A percentile compares a stretch with the other conserved stretches of the same genome.
phyloP scores from a whole-genome alignment of 2,113 vertebrate genomes.

The Lycocorax pyrrhopterus region DNA sequence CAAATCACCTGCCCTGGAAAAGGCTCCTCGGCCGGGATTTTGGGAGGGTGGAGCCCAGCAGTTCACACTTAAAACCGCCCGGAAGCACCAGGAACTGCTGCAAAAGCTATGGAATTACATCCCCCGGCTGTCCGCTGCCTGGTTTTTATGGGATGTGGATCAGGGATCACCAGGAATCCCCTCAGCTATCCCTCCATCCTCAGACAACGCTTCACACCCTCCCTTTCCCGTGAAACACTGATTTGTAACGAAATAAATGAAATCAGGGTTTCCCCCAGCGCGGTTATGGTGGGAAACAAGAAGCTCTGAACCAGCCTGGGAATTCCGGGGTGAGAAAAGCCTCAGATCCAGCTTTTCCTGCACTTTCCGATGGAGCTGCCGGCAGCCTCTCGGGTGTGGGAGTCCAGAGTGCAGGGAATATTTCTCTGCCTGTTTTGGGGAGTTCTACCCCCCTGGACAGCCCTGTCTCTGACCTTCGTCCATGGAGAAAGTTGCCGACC shows the following conservation, averaged over 20 bases:
- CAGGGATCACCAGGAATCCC: not conserved
- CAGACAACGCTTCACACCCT: not conserved
- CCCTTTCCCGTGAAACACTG: not conserved
- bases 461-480: too few relatives aligned
- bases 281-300: rapidly evolving
- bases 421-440: too few relatives aligned
- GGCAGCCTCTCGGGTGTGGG: too few relatives aligned
- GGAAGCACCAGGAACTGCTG: rapidly evolving
- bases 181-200: not conserved
- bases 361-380: too few relatives aligned
- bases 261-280: not conserved
- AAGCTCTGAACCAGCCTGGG: not conserved
- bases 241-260: not conserved
- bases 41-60: not conserved
- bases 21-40: rapidly evolving
- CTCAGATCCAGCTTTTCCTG: not conserved
- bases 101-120: rapidly evolving
- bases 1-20: rapidly evolving
- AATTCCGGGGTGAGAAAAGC: not conserved
- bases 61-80: not conserved
- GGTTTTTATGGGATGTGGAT: not conserved
- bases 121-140: not conserved
- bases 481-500: too few relatives aligned
- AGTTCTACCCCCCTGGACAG: too few relatives aligned
- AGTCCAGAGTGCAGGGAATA: too few relatives aligned